Evolutionary conservation across 2,113 vertebrate genomes (phyloP).

Genomic region (Ovis canadensis): DNA sequence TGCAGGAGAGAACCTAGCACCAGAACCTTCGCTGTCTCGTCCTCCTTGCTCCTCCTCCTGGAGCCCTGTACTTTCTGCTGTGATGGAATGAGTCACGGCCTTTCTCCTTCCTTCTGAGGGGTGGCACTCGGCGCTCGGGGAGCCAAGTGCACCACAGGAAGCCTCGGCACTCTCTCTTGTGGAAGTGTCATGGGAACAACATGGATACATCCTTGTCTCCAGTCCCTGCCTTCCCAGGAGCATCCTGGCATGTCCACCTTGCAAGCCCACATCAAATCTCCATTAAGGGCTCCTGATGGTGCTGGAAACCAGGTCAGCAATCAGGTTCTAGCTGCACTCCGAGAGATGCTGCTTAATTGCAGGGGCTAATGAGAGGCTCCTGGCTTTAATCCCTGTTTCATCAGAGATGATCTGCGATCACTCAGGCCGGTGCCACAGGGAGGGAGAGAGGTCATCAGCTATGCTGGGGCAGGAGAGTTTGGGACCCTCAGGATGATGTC

Average conservation of each 20-base stretch:
- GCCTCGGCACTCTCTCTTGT: not conserved
- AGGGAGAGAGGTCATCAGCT: not conserved
- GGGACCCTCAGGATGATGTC: not conserved
- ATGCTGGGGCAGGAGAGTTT: not conserved
- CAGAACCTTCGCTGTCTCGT: accelerated
- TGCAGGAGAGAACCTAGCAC: not conserved
- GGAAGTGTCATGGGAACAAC: not conserved
- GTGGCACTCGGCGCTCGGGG: accelerated
- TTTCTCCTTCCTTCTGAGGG: not conserved
- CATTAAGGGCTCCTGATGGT: not conserved
- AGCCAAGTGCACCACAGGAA: accelerated
- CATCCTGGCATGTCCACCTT: not conserved
- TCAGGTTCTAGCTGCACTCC: not conserved
- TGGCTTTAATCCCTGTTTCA: not conserved
- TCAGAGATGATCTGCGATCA: not conserved
- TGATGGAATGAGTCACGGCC: accelerated
- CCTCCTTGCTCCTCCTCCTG: not conserved
- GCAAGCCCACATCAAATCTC: not conserved
- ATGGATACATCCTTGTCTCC: not conserved
- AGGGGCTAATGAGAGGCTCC: no score
- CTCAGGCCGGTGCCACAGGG: not conserved
- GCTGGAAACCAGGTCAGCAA: not conserved
- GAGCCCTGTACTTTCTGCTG: not conserved
- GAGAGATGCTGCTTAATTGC: not conserved
- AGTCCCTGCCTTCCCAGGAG: not conserved